Conservation (phyloP, 2,888 invertebrate species). For the Cenopis cana region DNA sequence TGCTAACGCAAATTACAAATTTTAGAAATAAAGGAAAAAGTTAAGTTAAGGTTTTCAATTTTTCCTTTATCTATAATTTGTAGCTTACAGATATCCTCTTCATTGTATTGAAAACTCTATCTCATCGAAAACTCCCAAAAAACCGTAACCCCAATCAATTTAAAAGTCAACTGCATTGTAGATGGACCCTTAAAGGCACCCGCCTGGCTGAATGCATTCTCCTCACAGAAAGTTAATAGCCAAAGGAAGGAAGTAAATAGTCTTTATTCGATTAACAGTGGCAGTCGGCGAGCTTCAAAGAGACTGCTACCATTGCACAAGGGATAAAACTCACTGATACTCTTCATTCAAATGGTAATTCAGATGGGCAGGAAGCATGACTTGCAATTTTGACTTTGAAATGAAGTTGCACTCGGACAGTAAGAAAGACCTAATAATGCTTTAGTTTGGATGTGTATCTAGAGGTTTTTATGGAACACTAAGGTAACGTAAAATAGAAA, state of each 20-base stretch:
- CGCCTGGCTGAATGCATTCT: slow-evolving; percentile 45
- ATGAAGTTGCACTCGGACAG: slow-evolving; percentile 18
- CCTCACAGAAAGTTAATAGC: slow-evolving; percentile 44
- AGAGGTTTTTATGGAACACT: background rate
- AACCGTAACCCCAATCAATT: slow-evolving; percentile 35
- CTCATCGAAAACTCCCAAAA: background rate
- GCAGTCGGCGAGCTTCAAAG: slow-evolving; percentile 56
- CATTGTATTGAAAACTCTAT: background rate
- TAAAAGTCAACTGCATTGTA: slow-evolving; percentile 23
- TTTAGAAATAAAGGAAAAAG: no score
- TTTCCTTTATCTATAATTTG: no score
- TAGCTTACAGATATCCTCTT: no score
- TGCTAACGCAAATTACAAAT: no score
- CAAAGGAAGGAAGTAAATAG: slow-evolving; percentile 74
- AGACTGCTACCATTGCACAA: slow-evolving; percentile 58
- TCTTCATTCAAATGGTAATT: slow-evolving; percentile 37
- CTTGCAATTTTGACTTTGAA: slow-evolving; percentile 30
- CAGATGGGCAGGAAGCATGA: slow-evolving; percentile 37
- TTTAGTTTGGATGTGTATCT: background rate
- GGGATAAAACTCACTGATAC: slow-evolving; percentile 43
- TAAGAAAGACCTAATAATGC: background rate
- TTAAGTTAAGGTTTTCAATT: no score
- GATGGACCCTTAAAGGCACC: slow-evolving; percentile 33
- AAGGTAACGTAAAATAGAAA: background rate
- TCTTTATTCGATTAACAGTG: slow-evolving; percentile 72